A percentile compares a stretch with the other conserved stretches of the same genome.
phyloP scores from a whole-genome alignment of 2,888 invertebrate genomes.

The Tenthredo livida region DNA sequence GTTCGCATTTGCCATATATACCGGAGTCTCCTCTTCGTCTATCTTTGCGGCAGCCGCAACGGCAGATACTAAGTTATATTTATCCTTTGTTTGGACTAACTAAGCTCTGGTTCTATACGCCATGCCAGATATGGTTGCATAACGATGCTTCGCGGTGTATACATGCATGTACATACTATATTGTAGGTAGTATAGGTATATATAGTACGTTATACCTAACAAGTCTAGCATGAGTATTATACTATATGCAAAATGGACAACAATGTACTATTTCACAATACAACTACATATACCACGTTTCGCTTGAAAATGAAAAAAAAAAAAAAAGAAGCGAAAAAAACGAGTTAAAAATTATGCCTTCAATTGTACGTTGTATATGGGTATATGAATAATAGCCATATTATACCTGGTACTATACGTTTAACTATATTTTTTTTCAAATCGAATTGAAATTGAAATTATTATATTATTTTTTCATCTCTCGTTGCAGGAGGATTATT shows the following conservation, averaged over 20 bases:
- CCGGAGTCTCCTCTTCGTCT: neutral
- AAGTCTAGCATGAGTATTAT: neutral
- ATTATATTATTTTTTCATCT: neutral
- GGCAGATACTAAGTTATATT: constrained; percentile 61
- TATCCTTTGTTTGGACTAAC: constrained; percentile 62
- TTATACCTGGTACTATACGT: too few relatives aligned
- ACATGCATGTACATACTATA: neutral
- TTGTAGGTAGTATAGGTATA: neutral
- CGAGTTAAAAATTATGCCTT: neutral
- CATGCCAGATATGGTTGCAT: constrained; percentile 53
- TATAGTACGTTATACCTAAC: neutral
- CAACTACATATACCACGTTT: neutral
- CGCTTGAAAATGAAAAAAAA: neutral
- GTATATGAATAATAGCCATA: too few relatives aligned
- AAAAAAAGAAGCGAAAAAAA: neutral
- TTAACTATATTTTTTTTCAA: too few relatives aligned
- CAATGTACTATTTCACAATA: neutral
- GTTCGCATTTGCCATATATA: neutral
- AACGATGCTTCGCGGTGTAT: constrained; percentile 32
- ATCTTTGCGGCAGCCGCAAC: neutral
- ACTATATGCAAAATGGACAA: neutral
- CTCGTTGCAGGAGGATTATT: neutral
- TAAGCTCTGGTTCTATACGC: constrained; percentile 1
- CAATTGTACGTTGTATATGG: neutral
- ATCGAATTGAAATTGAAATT: neutral